Percentiles rank a stretch among this genome's conserved stretches.
Evolutionary conservation across 2,888 invertebrate genomes (phyloP).

Genomic region (Neria commutata): DNA sequence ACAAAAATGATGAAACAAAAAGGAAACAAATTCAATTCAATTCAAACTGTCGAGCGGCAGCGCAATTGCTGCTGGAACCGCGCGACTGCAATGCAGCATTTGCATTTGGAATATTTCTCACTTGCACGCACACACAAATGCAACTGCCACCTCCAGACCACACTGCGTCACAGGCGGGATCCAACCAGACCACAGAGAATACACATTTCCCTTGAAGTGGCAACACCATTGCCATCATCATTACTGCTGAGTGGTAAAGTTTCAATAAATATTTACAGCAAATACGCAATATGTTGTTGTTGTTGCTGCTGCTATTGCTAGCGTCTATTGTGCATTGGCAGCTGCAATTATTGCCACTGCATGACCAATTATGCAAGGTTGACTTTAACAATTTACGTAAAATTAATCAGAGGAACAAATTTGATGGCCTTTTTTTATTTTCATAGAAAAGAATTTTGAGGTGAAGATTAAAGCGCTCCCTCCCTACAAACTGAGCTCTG

Average conservation of each 20-base stretch:
- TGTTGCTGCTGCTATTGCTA: conserved; percentile 2
- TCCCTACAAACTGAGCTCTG: too few species aligned
- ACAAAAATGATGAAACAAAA: too few species aligned
- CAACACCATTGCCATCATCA: not conserved
- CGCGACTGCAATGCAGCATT: not conserved
- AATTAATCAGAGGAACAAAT: too few species aligned
- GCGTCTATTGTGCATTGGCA: too few species aligned
- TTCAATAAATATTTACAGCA: conserved; percentile 2
- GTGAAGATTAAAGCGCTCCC: too few species aligned
- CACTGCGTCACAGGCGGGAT: not conserved
- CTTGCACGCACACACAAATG: not conserved
- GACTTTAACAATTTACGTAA: too few species aligned
- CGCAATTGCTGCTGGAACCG: not conserved
- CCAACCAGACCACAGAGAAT: not conserved
- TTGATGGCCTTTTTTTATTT: too few species aligned
- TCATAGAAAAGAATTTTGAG: too few species aligned
- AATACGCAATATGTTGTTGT: too few species aligned
- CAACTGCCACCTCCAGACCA: not conserved
- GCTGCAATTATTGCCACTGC: too few species aligned
- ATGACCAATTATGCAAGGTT: too few species aligned
- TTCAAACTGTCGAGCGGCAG: not conserved
- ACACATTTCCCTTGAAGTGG: not conserved
- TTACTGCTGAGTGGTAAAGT: too few species aligned
- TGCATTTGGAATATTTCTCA: not conserved
- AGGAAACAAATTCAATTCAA: not conserved